Evolutionary conservation across 1,140 invertebrate species (phyloP), one percentile per base, ranked within the genome.

Genomic region (Bradysia coprophila): DNA sequence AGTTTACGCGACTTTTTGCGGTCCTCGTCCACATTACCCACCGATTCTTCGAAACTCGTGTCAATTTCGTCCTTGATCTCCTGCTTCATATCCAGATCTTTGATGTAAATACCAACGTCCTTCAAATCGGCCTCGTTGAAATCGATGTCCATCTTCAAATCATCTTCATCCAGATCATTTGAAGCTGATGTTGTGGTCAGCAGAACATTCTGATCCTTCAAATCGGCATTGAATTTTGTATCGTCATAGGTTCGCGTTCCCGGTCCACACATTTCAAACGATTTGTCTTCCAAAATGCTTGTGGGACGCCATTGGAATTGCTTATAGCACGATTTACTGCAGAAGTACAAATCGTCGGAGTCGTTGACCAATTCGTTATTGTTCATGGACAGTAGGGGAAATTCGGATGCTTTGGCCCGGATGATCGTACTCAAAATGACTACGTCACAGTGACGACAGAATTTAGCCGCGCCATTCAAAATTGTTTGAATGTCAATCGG

Each of bases 391-490:
- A 83, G 57, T 42, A 81, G 71, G 22, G 80, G 78, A 47, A 91
- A 70, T 53, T 91, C 85, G 1, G 78, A 75, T 5, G 78, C 75
- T 63, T 81, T 87, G 49, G 86, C 89, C 44, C 75, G 64, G 20
- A 90, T 81, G 20, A 80, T 67, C 46, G 77, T 81, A 59, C 81
- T 84, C 39, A 88, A 63, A 48, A 93, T 85, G 11, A 89, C 80
- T 38, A 89, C 79, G 57, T 92, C 87, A 63, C 89, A 95, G 53
- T 90, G 84, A 22, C 81, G 71, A 62, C 91, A 95, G 59, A 92
- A 92, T 55, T 86, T 88, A 0, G 81, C 81, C 6, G 76, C 78
- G 33, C 86, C 84, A 56, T 89, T 88, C 13, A 93, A 63, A 51
- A 93, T 82, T 50, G 80, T 85, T 59, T 92, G 87, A 48, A 93